Percentiles rank a stretch among this genome's conserved stretches.
Conservation (phyloP, 2,113 vertebrate species). For the Gambusia holbrooki region DNA sequence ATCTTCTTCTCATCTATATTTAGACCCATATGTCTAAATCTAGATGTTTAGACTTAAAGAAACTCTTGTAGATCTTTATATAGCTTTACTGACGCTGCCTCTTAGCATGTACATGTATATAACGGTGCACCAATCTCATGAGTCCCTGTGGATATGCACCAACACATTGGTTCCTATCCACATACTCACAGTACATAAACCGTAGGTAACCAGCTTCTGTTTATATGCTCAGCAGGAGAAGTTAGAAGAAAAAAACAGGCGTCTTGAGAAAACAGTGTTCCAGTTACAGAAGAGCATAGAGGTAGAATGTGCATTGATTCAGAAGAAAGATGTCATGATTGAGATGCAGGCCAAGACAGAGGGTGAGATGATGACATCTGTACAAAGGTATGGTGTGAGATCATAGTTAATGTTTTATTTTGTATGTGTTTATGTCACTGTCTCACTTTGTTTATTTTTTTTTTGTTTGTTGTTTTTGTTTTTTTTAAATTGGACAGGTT, state of each 20-base stretch:
- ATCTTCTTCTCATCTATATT: no score
- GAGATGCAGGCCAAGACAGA: slow-evolving; percentile 87
- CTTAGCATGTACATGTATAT: not conserved
- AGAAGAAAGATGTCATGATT: slow-evolving; percentile 87
- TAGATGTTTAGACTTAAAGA: not conserved
- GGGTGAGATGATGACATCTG: slow-evolving; percentile 88
- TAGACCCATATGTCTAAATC: no score
- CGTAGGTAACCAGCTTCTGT: no score
- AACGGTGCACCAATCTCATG: no score
- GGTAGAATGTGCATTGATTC: slow-evolving; percentile 77
- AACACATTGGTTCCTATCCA: not conserved
- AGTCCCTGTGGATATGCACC: not conserved
- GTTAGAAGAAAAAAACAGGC: slow-evolving; percentile 84
- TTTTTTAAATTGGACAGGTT: slow-evolving; percentile 73
- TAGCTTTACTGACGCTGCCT: not conserved
- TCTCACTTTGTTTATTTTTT: not conserved
- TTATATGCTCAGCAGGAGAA: slow-evolving; percentile 82
- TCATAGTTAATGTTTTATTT: not conserved
- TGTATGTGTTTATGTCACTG: not conserved
- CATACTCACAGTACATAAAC: no score
- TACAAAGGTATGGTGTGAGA: slow-evolving; percentile 85
- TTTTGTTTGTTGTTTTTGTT: not conserved
- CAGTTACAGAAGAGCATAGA: slow-evolving; percentile 82
- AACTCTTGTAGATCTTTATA: not conserved
- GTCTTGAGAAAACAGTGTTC: slow-evolving; percentile 79